Conservation (phyloP, 2,113 vertebrate genomes). For the Perognathus longimembris region DNA sequence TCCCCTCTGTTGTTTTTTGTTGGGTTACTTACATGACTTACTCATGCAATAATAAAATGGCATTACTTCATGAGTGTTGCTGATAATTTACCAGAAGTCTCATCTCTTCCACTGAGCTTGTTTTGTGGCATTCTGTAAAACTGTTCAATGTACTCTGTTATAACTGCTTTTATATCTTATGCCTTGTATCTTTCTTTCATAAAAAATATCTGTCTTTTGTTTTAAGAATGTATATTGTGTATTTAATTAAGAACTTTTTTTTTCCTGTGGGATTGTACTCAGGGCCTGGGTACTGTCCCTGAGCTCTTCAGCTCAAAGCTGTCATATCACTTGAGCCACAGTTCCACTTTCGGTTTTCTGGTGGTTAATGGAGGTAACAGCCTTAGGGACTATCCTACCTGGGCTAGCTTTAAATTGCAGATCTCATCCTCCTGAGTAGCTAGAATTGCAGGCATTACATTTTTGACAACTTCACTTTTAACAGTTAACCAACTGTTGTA, state of each 20-base stretch:
- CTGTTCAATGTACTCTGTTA: not conserved
- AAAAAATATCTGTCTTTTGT: not conserved
- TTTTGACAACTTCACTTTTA: not conserved
- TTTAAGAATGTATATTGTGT: not conserved
- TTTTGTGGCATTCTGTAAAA: not conserved
- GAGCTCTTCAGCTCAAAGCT: too few species aligned
- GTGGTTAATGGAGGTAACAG: too few species aligned
- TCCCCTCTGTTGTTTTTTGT: not conserved
- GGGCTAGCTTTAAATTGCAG: too few species aligned
- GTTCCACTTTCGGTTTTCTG: too few species aligned
- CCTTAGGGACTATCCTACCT: too few species aligned
- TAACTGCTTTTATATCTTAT: not conserved
- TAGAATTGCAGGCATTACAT: too few species aligned
- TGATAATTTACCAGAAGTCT: not conserved
- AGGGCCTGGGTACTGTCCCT: too few species aligned
- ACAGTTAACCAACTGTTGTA: not conserved
- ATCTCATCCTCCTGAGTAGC: too few species aligned
- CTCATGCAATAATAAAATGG: not conserved
- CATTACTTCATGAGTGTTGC: rapidly evolving
- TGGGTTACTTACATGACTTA: not conserved
- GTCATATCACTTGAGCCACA: too few species aligned
- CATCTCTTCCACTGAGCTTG: not conserved
- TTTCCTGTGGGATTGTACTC: too few species aligned
- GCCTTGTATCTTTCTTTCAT: not conserved
- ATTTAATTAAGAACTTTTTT: too few species aligned